Evolutionary conservation across 2,797 vertebrate species (phyloP).

Genomic region (Arremon aurantiirostris): DNA sequence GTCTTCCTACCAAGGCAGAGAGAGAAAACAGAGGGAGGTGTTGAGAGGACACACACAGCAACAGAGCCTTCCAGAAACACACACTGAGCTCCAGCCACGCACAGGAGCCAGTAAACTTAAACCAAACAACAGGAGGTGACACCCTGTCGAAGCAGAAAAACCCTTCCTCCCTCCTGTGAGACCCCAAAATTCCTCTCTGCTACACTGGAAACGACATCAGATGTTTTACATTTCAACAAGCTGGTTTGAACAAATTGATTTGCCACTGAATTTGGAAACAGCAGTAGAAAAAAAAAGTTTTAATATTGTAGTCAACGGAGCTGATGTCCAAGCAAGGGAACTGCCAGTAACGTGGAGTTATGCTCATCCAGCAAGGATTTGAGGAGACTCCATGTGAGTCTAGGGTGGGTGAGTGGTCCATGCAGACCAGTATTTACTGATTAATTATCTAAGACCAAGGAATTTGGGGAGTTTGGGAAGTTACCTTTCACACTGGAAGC

Average conservation of each 20-base stretch:
- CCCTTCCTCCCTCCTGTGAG: background rate
- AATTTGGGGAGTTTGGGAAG: background rate
- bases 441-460: background rate
- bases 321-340: background rate
- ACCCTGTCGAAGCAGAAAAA: background rate
- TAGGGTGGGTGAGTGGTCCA: background rate
- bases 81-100: background rate
- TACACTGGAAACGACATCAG: fast-evolving
- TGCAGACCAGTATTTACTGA: background rate
- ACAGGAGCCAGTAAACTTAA: background rate
- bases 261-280: background rate
- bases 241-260: background rate
- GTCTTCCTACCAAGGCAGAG: conserved; percentile 86
- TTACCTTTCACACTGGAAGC: background rate
- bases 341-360: background rate
- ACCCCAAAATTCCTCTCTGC: background rate
- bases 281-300: background rate
- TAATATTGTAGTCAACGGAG: background rate
- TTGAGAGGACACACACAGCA: conserved; percentile 35
- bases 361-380: background rate
- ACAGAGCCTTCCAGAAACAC: background rate
- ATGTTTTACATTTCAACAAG: background rate
- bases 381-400: background rate
- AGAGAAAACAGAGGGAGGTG: conserved; percentile 4
- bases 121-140: background rate